Conservation (phyloP, 2,888 invertebrate species). For the Stratiomys singularior region DNA sequence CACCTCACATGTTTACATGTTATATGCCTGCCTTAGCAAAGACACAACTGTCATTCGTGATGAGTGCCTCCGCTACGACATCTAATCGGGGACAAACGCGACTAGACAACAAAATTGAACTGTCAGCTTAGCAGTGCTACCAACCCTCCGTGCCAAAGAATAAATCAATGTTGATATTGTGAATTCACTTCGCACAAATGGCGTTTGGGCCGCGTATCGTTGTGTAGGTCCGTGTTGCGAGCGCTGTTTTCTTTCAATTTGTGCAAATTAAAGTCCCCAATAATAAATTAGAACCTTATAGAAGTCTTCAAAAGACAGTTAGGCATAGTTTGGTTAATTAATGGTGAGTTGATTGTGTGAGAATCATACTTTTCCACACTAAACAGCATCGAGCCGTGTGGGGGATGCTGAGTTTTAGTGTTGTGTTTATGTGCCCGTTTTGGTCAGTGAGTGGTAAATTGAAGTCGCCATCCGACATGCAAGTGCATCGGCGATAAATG, state of each 20-base stretch:
- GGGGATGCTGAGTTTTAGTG: constrained; percentile 3
- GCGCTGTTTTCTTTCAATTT: background rate
- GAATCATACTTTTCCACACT: background rate
- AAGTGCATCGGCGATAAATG: background rate
- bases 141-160: background rate
- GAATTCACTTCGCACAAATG: constrained; percentile 11
- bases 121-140: background rate
- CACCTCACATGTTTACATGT: too few species aligned
- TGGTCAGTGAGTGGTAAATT: background rate
- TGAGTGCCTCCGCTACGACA: too few species aligned
- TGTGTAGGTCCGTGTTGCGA: background rate
- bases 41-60: too few species aligned
- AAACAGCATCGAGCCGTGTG: constrained; percentile 8
- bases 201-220: constrained; percentile 32
- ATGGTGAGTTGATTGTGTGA: background rate
- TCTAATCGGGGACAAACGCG: too few species aligned
- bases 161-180: background rate
- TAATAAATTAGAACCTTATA: background rate
- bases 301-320: background rate
- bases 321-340: background rate
- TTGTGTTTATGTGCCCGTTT: constrained; percentile 29
- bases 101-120: too few species aligned
- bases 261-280: background rate
- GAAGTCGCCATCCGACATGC: background rate
- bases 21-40: too few species aligned